Evolutionary conservation across 2,113 vertebrate genomes (phyloP).

Genomic region (Numenius arquata): DNA sequence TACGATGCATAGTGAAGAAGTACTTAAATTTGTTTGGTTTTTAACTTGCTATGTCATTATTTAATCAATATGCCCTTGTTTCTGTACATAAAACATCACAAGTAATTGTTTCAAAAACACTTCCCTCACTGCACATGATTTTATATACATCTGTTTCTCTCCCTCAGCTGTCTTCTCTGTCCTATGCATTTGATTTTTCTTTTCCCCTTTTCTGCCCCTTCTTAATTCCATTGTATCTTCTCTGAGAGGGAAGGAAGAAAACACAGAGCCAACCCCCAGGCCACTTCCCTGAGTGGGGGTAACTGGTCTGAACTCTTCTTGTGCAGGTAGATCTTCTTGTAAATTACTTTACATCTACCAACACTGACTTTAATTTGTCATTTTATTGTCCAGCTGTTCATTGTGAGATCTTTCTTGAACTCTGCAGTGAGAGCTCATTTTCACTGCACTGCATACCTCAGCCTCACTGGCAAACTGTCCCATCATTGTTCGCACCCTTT

Average conservation of each 20-base stretch:
- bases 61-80: neutral
- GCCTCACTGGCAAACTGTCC: neutral
- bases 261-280: neutral
- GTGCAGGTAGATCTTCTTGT: neutral
- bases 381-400: neutral
- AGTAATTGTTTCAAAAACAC: neutral
- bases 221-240: neutral
- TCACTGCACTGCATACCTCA: neutral
- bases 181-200: neutral
- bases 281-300: neutral
- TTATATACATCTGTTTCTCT: neutral
- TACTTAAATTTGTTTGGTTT: neutral
- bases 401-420: neutral
- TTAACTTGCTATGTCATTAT: neutral
- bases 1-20: neutral
- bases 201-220: neutral
- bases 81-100: neutral
- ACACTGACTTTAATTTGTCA: neutral
- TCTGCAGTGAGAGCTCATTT: neutral
- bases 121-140: neutral
- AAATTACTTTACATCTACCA: neutral
- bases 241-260: neutral
- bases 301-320: neutral
- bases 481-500: neutral
- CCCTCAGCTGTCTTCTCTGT: neutral